Conservation (phyloP, 2,888 invertebrate species). For the Lochmaea crataegi region DNA sequence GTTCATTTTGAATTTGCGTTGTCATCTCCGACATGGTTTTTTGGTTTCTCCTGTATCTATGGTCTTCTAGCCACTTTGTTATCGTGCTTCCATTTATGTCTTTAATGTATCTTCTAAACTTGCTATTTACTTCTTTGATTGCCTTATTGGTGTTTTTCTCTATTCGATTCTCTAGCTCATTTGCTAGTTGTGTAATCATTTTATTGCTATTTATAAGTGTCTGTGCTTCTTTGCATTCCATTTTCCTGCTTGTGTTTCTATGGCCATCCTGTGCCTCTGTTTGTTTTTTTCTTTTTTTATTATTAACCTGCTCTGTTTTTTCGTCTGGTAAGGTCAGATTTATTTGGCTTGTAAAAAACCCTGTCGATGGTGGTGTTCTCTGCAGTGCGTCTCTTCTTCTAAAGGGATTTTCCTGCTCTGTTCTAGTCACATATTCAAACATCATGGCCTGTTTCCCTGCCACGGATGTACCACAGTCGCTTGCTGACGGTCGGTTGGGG, state of each 20-base stretch:
- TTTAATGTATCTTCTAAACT: neutral
- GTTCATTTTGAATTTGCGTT: neutral
- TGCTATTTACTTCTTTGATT: neutral
- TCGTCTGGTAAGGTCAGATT: too few species aligned
- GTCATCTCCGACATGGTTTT: too few species aligned
- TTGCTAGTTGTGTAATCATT: too few species aligned
- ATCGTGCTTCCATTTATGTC: too few species aligned
- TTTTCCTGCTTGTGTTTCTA: too few species aligned
- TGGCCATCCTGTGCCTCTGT: too few species aligned
- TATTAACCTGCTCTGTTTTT: too few species aligned
- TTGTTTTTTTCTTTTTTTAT: too few species aligned
- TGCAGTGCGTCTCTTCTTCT: neutral
- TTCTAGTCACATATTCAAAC: neutral
- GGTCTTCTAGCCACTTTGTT: neutral
- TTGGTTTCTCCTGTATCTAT: too few species aligned
- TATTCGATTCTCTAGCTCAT: neutral
- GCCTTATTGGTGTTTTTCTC: neutral
- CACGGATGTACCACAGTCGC: neutral
- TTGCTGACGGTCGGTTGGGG: neutral
- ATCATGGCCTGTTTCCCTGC: neutral
- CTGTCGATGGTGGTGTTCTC: neutral
- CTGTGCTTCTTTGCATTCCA: too few species aligned
- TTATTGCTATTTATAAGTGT: too few species aligned
- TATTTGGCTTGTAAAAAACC: too few species aligned
- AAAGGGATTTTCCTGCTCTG: constrained; percentile 1